Evolutionary conservation across 2,888 invertebrate genomes (phyloP).

Genomic region (Calliopum simillimum): DNA sequence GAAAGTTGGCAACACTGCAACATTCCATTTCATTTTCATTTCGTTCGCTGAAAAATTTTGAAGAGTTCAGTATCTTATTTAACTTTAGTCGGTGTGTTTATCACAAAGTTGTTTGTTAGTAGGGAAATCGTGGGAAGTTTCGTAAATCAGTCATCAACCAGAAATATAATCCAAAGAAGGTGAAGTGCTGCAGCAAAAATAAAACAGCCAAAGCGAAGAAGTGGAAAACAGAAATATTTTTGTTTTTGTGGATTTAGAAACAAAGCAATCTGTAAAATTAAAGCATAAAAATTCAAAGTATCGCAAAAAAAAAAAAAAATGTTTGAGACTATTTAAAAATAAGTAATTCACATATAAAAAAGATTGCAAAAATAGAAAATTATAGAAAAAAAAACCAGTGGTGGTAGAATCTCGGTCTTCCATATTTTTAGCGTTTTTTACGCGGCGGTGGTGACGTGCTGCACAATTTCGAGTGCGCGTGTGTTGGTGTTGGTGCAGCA

Average conservation of each 20-base stretch:
- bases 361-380: background rate
- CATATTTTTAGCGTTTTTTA: background rate
- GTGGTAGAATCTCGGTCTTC: slow-evolving; percentile 7
- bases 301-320: too few species aligned
- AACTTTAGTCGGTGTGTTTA: background rate
- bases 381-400: background rate
- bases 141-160: background rate
- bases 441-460: background rate
- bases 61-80: slow-evolving; percentile 25
- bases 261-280: background rate
- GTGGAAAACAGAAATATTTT: too few species aligned
- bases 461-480: slow-evolving; percentile 9
- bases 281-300: background rate
- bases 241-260: too few species aligned
- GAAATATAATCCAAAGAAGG: background rate
- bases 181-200: background rate
- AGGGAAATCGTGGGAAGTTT: background rate
- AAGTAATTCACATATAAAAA: background rate
- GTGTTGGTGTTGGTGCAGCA: background rate
- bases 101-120: slow-evolving; percentile 9
- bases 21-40: too few species aligned
- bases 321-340: background rate
- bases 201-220: too few species aligned
- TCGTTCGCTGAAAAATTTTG: too few species aligned
- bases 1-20: too few species aligned